Evolutionary conservation across 2,888 invertebrate genomes (phyloP).

Genomic region (Noctua fimbriata): DNA sequence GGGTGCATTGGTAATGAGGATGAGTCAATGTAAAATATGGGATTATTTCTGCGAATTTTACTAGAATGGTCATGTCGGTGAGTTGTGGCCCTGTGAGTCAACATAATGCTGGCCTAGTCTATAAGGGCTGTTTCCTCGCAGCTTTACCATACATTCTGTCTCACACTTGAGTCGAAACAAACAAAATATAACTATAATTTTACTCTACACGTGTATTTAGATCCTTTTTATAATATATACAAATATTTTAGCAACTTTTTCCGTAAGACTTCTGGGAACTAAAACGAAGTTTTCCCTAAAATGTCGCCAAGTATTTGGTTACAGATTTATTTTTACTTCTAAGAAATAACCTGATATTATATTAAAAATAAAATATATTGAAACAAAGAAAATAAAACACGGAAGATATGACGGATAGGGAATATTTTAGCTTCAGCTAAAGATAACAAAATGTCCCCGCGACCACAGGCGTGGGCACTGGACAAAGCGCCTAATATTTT

Average conservation of each 20-base stretch:
- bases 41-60: conserved; percentile 2
- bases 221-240: neutral
- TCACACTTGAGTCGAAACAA: neutral
- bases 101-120: neutral
- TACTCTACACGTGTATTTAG: neutral
- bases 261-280: neutral
- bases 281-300: neutral
- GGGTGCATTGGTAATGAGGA: conserved; percentile 48
- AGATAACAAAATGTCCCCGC: neutral
- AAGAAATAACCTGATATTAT: neutral
- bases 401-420: no score
- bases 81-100: conserved; percentile 18
- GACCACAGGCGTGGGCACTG: neutral
- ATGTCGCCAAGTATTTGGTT: neutral
- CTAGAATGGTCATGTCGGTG: neutral
- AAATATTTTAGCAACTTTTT: neutral
- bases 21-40: conserved; percentile 44
- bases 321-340: neutral
- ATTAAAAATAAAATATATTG: no score
- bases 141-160: neutral
- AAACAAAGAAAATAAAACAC: no score
- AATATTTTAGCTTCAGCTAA: neutral
- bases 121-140: neutral
- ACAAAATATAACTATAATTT: neutral
- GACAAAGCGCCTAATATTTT: neutral